Base-by-base conservation (phyloP, 2,888 invertebrate genomes). In the Chrysolina haemoptera region DNA sequence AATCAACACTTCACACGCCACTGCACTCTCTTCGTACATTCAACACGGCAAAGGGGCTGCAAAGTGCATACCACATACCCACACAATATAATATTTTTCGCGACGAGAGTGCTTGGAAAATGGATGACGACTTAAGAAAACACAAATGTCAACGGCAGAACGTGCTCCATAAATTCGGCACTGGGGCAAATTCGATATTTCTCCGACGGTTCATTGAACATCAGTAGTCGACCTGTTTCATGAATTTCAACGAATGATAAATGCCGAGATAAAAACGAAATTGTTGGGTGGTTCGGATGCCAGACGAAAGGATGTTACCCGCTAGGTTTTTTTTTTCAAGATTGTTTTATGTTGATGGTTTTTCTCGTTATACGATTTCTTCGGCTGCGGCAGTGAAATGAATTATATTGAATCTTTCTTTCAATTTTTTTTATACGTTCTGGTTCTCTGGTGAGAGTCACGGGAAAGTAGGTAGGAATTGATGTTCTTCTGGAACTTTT, bases 141-240 rank as follows among this genome's bases (percentile, higher is more conserved):
- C 67, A 69, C 65, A 76, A 73, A 76, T 62, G 73, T 73, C 73
- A 73, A 68, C 66, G 62, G n/a, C 73, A 66, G 76, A 71, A 75
- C 66, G 71, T 68, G 73, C 70, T 59, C 62, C 22, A 68, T 71
- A 68, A 53, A 68, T 62, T 50, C 63, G 72, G 55, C 35, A 69
- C 68, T 55, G 67, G n/a, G 64, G 67, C 68, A 62, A 67, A 65
- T 65, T 73, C 65, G 70, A 76, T 73, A 73, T 76, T 76, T 70
- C 70, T 62, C 62, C 53, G 67, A 70, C 63, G 68, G 65, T 67
- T 41, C 53, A 70, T 27, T 62, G 62, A 74, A 68, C 71, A 59
- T 59, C 43, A 55, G 55, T 48, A 40, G 69, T 46, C 55, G 64
- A 53, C 27, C 20, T 12, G 40, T 41, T 18, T 35, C 59, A 35